Base-by-base conservation (phyloP, 2,797 vertebrate species). In the Perdix hodgsoniae region DNA sequence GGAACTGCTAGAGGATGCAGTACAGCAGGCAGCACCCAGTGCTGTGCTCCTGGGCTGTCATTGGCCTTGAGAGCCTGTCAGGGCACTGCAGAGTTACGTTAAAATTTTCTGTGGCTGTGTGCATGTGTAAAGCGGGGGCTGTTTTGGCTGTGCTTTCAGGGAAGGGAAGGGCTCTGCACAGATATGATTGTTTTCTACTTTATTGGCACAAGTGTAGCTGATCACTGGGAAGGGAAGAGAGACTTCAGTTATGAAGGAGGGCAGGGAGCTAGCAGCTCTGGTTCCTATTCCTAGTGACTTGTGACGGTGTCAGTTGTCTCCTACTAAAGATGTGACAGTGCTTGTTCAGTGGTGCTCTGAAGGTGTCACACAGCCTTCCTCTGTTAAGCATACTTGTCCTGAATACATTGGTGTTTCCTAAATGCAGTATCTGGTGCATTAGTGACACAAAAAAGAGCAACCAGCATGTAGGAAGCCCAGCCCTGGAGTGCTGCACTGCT, bases 181-280 rank as follows among this genome's bases (percentile, higher is more conserved):
- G 37, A 71, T 61, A 14, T 0, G 0, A 10, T 37, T 47, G 0
- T 88, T 86, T 79, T 40, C 14, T 52, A 66, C 21, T 56, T 31
- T 16, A 1, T 26, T 0, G 0, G 22, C 70, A 44, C 52, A 69
- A 37, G 39, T 0, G 0, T 14, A 52, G 71, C 56, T 12, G 37
- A 69, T n/a, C 37, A 50, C 8, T 17, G 26, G 23, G 23, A 87
- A 89, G 52, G 27, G 64, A 76, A 73, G 33, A 45, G 23, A 26
- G 61, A 45, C 12, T 88, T 60, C 7, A 37, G 40, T 40, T 80
- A 29, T 15, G 52, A 45, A 45, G 73, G 27, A 56, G 47, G 39
- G 35, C n/a, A 73, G 56, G 78, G 77, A 14, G 27, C 18, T 49
- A 44, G 10, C 21, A 76, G 37, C 33, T 49, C 44, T 57, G 57